Conservation (phyloP, 1,140 invertebrate species). For the Lethocerus indicus region DNA sequence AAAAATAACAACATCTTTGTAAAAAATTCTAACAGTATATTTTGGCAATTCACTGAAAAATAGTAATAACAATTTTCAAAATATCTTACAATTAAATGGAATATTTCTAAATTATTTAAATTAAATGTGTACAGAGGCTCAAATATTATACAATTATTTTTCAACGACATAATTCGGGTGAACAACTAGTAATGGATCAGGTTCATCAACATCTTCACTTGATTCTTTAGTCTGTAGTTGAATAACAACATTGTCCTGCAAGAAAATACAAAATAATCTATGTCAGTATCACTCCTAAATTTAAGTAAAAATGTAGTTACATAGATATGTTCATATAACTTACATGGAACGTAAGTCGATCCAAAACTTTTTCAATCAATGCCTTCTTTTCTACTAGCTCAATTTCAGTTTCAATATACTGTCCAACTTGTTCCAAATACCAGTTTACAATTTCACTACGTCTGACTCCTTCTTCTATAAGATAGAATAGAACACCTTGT, state of each 20-base stretch:
- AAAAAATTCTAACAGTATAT: too few species aligned
- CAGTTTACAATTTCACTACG: slow-evolving; percentile 79
- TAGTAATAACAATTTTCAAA: too few species aligned
- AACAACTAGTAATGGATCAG: slow-evolving; percentile 79
- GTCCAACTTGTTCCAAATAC: slow-evolving; percentile 84
- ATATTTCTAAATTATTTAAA: too few species aligned
- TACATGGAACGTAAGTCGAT: slow-evolving; percentile 79
- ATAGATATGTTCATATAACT: slow-evolving; percentile 28
- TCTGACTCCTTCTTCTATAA: slow-evolving; percentile 40
- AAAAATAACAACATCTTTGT: too few species aligned
- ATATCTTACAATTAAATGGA: too few species aligned
- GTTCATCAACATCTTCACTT: slow-evolving; percentile 38
- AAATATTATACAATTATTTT: too few species aligned
- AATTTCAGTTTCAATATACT: slow-evolving; percentile 67
- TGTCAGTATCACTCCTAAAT: too few species aligned
- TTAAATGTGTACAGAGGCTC: too few species aligned
- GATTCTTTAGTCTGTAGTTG: slow-evolving; percentile 45
- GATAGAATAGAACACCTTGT: slow-evolving; percentile 13
- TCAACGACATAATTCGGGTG: slow-evolving; percentile 80
- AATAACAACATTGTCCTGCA: slow-evolving; percentile 80
- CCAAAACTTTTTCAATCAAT: slow-evolving; percentile 89
- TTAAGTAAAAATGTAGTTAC: too few species aligned
- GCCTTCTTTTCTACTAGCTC: slow-evolving; percentile 79
- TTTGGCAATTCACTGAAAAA: too few species aligned
- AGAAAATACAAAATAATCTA: slow-evolving; percentile 19